Evolutionary conservation across 92 coral and sea anemone species (phyloP).

Genomic region (Hydrozoanthus gracilis): DNA sequence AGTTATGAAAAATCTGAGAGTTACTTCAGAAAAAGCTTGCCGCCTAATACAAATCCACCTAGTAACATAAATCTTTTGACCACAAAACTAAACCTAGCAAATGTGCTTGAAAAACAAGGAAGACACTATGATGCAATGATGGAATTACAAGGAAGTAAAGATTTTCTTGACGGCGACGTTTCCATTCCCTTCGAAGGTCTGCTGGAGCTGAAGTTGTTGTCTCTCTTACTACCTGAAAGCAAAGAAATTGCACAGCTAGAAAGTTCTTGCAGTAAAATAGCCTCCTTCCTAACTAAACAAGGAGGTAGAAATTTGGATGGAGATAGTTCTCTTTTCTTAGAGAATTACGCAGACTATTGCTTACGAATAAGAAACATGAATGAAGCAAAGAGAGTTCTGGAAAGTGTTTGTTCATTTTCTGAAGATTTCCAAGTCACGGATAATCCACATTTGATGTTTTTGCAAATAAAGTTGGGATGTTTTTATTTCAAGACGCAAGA

Average conservation of each 20-base stretch:
- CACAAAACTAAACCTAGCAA: conserved; percentile 1
- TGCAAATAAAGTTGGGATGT: background rate
- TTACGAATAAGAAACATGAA: background rate
- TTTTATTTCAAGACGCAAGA: background rate
- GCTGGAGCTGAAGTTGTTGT: background rate
- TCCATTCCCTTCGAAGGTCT: background rate
- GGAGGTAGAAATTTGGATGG: background rate
- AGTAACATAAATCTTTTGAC: background rate
- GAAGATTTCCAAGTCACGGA: background rate
- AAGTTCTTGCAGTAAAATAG: background rate
- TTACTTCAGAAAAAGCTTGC: background rate
- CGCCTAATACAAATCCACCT: no score
- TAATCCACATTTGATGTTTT: background rate
- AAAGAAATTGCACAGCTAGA: background rate
- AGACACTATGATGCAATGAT: background rate
- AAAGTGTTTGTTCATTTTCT: background rate
- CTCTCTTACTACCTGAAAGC: background rate
- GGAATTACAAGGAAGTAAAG: conserved; percentile 2
- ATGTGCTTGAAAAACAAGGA: background rate
- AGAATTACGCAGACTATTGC: background rate
- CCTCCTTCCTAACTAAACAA: background rate
- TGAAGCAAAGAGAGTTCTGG: background rate
- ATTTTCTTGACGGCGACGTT: background rate
- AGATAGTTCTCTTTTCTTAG: background rate
- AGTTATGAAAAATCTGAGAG: background rate